A percentile compares a stretch with the other conserved stretches of the same genome.
These are phyloP conservation scores for Piprites chloris DNA, from an alignment of 2,113 vertebrate species.

Conservation along the genomic window DNA sequence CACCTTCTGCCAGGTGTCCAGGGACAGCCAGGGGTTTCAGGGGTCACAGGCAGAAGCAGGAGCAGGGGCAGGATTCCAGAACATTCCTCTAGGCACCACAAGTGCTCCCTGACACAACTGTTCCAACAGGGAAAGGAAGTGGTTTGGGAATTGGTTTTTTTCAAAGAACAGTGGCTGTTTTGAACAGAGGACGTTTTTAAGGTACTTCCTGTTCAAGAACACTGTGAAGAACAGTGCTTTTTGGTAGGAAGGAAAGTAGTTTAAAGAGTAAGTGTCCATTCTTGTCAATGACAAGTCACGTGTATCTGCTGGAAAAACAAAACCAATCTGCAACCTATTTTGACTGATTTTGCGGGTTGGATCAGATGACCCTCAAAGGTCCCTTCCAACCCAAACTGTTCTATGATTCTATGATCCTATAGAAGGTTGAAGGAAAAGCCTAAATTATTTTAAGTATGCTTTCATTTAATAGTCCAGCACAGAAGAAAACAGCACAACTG, in stretches of 20 bases:
- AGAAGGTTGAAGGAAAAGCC: background rate
- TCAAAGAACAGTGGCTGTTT: background rate
- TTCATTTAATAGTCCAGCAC: background rate
- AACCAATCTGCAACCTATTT: background rate
- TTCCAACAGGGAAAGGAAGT: background rate
- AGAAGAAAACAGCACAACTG: background rate
- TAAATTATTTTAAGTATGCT: background rate
- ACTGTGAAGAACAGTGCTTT: background rate
- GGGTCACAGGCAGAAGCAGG: background rate
- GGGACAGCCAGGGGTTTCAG: background rate
- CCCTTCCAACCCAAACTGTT: background rate
- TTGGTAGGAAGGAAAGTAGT: accelerated
- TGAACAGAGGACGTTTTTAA: background rate
- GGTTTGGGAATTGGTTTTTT: background rate
- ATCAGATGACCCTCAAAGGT: background rate
- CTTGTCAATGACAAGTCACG: background rate
- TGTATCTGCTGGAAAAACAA: background rate
- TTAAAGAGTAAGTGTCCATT: background rate
- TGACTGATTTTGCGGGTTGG: background rate
- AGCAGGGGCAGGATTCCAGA: too few species aligned
- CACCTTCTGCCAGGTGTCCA: background rate
- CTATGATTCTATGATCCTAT: background rate
- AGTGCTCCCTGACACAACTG: background rate
- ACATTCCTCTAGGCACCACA: accelerated
- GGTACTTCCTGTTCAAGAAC: too few species aligned